Conservation (phyloP, 2,888 invertebrate species). For the Bimastos eiseni region DNA sequence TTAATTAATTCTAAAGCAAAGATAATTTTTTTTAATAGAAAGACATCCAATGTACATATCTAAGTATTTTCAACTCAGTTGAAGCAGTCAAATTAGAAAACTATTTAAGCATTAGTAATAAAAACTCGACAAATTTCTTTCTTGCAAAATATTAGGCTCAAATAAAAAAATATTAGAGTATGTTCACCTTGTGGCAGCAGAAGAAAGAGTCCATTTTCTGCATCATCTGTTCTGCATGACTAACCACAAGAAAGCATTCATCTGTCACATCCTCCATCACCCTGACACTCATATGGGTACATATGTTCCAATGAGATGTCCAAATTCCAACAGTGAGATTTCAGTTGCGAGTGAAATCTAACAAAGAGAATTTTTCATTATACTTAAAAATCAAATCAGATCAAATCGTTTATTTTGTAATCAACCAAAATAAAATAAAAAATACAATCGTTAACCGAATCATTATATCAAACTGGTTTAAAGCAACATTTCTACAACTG, state of each 20-base stretch:
- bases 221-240: slow-evolving; percentile 75
- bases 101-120: background rate
- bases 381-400: background rate
- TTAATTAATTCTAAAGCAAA: no score
- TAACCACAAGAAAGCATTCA: slow-evolving; percentile 22
- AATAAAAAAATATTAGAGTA: background rate
- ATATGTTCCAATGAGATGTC: background rate
- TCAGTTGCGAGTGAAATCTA: background rate
- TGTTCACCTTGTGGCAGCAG: slow-evolving; percentile 68
- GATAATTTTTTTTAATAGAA: background rate
- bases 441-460: no score
- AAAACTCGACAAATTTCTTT: background rate
- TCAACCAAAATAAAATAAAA: no score
- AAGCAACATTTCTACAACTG: background rate
- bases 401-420: no score
- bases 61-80: background rate
- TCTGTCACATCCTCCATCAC: slow-evolving; percentile 14
- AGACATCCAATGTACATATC: background rate
- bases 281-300: background rate
- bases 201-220: slow-evolving; percentile 78
- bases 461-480: background rate
- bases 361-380: background rate
- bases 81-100: slow-evolving; percentile 18
- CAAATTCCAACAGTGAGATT: background rate
- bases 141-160: background rate